Base-by-base conservation (phyloP, 1,140 invertebrate genomes). In the Glossosoma conforme region DNA sequence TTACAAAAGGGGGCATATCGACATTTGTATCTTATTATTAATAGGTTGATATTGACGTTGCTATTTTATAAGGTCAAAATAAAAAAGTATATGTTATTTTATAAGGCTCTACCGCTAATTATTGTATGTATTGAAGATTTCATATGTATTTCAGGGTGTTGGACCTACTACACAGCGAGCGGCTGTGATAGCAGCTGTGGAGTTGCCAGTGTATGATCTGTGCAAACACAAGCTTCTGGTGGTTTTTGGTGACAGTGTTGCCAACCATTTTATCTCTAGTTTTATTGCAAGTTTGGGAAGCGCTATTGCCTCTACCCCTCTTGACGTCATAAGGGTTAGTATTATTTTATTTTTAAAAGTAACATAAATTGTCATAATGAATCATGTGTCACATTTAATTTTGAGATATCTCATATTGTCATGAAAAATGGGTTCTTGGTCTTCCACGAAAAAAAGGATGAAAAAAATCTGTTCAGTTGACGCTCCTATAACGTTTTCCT, bases 151-250 rank as follows among this genome's bases (percentile, higher is more conserved):
- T 53, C 68, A 93, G 81, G 93, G 93, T 48, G 91, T 94, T 36
- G 85, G 84, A 30, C 89, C 93, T 21, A 97, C 93, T 46, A 85
- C 90, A 15, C 91, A 95, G 72, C 78, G 93, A 65, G 92, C 93
- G 38, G 91, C 90, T 10, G 79, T 94, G 32, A 93, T 95, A 62
- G 91, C 90, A 20, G 92, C 90, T 24, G 93, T 96, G 13, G 93
- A 97, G 74, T 76, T 97, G 56, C 93, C 93, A 47, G 89, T 90
- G 30, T 97, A 97, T 75, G 93, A 97, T 73, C 86, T 86, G 60
- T 87, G 83, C 67, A 97, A 96, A 75, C 81, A 83, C 60, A 79
- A 85, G 60, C 76, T 96, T 43, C 79, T 85, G 61, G 74, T 72
- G 14, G 51, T 80, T 18, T 73, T 93, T 60, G 88, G 86, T 4